Evolutionary conservation across 2,797 vertebrate genomes (phyloP).

Genomic region (Gymnoscopelus microlampas): DNA sequence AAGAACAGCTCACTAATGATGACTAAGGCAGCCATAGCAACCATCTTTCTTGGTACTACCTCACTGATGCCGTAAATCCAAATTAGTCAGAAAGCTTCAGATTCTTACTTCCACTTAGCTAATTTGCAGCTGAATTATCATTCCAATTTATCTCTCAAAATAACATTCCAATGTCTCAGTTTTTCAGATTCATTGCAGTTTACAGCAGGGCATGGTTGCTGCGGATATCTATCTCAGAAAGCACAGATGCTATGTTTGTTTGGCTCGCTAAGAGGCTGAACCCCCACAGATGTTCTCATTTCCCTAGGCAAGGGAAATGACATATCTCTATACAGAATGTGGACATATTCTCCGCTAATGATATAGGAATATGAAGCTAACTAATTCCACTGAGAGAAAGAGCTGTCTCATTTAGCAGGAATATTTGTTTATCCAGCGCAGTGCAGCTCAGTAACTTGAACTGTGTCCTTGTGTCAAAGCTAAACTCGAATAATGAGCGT

Average conservation of each 20-base stretch:
- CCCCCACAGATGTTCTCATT: conserved; percentile 62
- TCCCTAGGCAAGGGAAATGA: conserved; percentile 49
- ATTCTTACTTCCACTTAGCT: conserved; percentile 56
- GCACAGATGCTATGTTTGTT: conserved; percentile 65
- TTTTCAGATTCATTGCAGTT: conserved; percentile 50
- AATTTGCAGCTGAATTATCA: conserved; percentile 62
- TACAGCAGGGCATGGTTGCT: conserved; percentile 40
- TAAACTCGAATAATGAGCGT: conserved; percentile 56
- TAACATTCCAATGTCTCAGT: conserved; percentile 49
- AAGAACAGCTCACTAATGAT: conserved; percentile 30
- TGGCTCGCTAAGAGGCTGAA: conserved; percentile 44
- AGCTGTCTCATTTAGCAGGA: conserved; percentile 46
- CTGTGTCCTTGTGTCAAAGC: conserved; percentile 41
- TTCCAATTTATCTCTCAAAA: conserved; percentile 55
- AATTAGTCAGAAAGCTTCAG: conserved; percentile 56
- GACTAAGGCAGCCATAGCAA: conserved; percentile 56
- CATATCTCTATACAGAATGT: conserved; percentile 52
- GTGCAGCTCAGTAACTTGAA: conserved; percentile 31
- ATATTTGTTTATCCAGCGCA: conserved; percentile 42
- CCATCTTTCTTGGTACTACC: conserved; percentile 55
- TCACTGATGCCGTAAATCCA: conserved; percentile 47
- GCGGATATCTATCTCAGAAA: conserved; percentile 56
- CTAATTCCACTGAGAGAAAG: conserved; percentile 47
- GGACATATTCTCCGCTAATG: conserved; percentile 65
- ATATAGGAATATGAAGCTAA: conserved; percentile 54